phyloP scores from a whole-genome alignment of 2,888 invertebrate genomes.

The Tribolium freemani region DNA sequence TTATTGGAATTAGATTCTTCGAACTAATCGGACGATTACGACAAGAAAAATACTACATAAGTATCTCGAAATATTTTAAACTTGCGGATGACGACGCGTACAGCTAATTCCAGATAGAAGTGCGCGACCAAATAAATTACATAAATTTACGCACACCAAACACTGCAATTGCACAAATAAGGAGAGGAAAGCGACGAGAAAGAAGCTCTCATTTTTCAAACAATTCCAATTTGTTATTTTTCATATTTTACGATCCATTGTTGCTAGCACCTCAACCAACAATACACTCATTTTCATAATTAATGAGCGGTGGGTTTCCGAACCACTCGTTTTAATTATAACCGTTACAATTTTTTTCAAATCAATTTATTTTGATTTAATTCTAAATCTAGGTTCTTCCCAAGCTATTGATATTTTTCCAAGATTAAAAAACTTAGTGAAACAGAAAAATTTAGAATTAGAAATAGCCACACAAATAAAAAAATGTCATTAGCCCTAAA shows the following conservation, averaged over 20 bases:
- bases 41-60: slow-evolving; percentile 1
- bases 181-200: background rate
- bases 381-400: background rate
- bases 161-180: background rate
- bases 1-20: slow-evolving; percentile 49
- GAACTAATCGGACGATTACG: slow-evolving; percentile 28
- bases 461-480: too few relatives aligned
- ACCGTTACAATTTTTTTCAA: background rate
- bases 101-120: background rate
- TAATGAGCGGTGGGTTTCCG: background rate
- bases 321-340: background rate
- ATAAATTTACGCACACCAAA: too few relatives aligned
- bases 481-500: too few relatives aligned
- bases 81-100: background rate
- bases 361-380: background rate
- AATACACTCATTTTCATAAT: background rate
- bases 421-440: too few relatives aligned
- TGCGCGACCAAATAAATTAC: background rate
- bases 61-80: background rate
- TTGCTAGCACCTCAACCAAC: background rate
- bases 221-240: too few relatives aligned
- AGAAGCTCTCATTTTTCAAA: too few relatives aligned
- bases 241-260: background rate
- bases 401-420: too few relatives aligned
- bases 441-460: too few relatives aligned